A percentile compares a stretch with the other conserved stretches of the same genome.
phyloP scores from a whole-genome alignment of 2,888 invertebrate species.

The Sphaeridia pumilis region DNA sequence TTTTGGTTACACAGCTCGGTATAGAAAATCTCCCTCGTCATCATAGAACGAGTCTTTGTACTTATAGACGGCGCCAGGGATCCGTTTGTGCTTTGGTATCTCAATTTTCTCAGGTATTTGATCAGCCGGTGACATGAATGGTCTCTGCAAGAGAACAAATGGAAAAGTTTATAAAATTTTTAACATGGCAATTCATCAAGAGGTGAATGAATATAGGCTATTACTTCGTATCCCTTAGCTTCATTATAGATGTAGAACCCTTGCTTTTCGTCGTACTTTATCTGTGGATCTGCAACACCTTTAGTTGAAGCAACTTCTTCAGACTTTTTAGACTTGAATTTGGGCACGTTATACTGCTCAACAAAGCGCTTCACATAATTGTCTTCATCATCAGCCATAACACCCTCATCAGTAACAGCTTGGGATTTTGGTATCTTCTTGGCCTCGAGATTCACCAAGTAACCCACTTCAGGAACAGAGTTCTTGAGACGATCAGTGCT shows the following conservation, averaged over 20 bases:
- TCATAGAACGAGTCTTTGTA: conserved; percentile 70
- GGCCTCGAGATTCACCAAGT: conserved; percentile 15
- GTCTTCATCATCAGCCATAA: neutral
- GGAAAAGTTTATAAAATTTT: neutral
- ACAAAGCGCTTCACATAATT: conserved; percentile 2
- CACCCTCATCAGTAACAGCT: neutral
- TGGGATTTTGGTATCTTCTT: neutral
- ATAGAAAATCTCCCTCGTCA: conserved; percentile 65
- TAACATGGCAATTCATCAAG: neutral
- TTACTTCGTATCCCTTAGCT: conserved; percentile 23
- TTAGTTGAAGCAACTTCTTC: neutral
- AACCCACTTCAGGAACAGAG: conserved; percentile 17
- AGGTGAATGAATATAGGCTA: neutral
- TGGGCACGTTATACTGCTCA: conserved; percentile 9
- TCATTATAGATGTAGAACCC: conserved; percentile 17
- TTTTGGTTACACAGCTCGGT: conserved; percentile 49
- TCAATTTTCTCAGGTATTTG: conserved; percentile 43
- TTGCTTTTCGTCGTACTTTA: conserved; percentile 12
- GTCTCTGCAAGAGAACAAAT: conserved; percentile 16
- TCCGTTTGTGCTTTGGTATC: conserved; percentile 55
- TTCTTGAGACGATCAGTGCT: neutral
- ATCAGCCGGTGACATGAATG: neutral
- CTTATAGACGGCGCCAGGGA: conserved; percentile 56
- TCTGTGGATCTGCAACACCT: neutral
- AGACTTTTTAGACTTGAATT: conserved; percentile 9